phyloP scores from a whole-genome alignment of 2,797 vertebrate genomes.

The Neopelma chrysocephalum region DNA sequence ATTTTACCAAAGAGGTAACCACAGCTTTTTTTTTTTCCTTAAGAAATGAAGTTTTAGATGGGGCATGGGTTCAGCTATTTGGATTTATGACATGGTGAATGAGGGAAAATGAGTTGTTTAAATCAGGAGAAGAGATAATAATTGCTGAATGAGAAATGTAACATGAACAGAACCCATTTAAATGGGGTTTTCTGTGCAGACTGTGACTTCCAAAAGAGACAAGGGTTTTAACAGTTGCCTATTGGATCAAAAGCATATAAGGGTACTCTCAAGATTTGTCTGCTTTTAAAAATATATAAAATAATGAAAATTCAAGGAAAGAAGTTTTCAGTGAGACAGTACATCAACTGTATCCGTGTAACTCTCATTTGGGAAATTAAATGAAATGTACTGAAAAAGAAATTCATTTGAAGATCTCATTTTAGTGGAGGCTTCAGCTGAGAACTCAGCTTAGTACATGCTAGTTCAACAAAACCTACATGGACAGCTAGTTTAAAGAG shows the following conservation, averaged over 20 bases:
- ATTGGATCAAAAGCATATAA: neutral
- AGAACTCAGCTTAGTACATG: neutral
- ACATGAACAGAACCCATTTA: neutral
- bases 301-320: neutral
- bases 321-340: neutral
- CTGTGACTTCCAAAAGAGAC: neutral
- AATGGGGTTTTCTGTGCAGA: neutral
- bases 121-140: conserved; percentile 7
- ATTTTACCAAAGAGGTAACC: conserved; percentile 27
- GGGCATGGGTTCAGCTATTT: conserved; percentile 11
- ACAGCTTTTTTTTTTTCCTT: neutral
- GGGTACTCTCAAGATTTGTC: neutral
- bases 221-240: neutral
- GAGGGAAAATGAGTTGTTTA: neutral
- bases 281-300: neutral
- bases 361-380: conserved; percentile 10
- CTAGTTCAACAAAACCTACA: neutral
- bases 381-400: neutral
- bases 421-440: neutral
- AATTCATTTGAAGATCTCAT: neutral
- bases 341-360: neutral
- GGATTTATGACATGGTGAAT: conserved; percentile 11
- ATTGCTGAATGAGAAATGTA: conserved; percentile 31
- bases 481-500: conserved; percentile 20
- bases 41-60: conserved; percentile 15